Percentiles rank a stretch among this genome's conserved stretches.
phyloP scores from a whole-genome alignment of 2,888 invertebrate genomes.

The Caenorhabditis sp. region DNA sequence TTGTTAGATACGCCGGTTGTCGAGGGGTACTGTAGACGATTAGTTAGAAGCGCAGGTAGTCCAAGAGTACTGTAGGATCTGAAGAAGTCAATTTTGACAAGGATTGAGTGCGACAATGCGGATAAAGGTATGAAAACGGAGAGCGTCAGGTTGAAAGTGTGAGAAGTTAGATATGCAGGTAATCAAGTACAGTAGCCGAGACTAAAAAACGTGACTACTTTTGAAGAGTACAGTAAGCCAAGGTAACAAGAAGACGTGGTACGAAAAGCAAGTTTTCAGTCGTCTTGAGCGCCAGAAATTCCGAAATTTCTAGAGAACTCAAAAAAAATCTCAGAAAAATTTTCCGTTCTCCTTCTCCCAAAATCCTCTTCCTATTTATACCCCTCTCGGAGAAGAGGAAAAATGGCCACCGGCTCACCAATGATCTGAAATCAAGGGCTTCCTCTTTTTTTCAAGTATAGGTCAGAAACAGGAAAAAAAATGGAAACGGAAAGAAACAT shows the following conservation, averaged over 20 bases:
- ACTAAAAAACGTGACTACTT: no score
- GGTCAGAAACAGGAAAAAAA: slow-evolving; percentile 6
- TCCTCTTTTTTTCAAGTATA: not conserved
- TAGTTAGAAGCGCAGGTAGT: slow-evolving; percentile 1
- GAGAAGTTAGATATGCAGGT: not conserved
- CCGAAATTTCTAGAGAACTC: no score
- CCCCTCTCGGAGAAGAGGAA: not conserved
- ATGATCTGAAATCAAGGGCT: not conserved
- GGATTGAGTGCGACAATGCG: no score
- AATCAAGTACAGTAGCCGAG: no score
- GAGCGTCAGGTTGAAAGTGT: no score
- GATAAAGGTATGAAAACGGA: no score
- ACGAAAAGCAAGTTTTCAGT: no score
- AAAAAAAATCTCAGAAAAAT: no score
- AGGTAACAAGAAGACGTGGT: no score
- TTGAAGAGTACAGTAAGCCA: no score
- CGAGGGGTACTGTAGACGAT: not conserved
- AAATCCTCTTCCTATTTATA: not conserved
- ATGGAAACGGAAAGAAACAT: not conserved
- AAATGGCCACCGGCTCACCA: slow-evolving; percentile 3
- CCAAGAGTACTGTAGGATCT: not conserved
- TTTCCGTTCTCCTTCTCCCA: not conserved
- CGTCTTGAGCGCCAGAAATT: no score
- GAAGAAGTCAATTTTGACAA: no score
- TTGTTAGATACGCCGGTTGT: not conserved